phyloP scores from a whole-genome alignment of 2,113 vertebrate genomes.

The Melanerpes formicivorus region DNA sequence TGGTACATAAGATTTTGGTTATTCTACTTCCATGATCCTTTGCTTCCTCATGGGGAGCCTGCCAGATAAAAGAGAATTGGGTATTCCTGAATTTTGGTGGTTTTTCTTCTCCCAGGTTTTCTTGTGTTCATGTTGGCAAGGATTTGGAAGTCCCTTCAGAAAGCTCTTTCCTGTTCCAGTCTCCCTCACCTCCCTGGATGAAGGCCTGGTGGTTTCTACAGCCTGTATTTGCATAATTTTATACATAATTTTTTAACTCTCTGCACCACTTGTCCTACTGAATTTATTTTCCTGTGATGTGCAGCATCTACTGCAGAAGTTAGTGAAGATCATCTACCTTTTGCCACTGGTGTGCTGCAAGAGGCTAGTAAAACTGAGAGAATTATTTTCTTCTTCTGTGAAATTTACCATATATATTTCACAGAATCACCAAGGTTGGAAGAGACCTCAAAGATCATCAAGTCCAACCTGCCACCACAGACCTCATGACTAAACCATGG shows the following conservation, averaged over 20 bases:
- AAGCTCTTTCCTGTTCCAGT: neutral
- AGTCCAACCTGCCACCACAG: too few species aligned
- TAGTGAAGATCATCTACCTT: neutral
- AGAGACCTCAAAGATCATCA: too few species aligned
- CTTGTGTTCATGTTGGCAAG: neutral
- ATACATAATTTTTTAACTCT: neutral
- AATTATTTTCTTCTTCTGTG: neutral
- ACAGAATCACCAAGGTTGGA: too few species aligned
- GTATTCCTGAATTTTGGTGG: neutral
- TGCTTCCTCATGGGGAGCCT: neutral
- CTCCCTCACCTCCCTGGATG: neutral
- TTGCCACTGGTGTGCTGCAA: neutral
- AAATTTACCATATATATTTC: neutral
- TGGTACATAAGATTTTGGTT: neutral
- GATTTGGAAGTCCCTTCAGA: neutral
- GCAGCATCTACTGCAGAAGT: neutral
- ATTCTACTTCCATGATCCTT: neutral
- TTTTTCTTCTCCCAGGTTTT: fast-evolving
- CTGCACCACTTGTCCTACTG: neutral
- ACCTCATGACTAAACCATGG: too few species aligned
- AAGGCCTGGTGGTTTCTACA: neutral
- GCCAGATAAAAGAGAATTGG: neutral
- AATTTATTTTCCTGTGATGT: neutral
- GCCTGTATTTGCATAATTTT: neutral
- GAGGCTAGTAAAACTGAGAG: neutral